Base-by-base conservation (phyloP, 2,888 invertebrate species). In the Thysanoteuthis rhombus region DNA sequence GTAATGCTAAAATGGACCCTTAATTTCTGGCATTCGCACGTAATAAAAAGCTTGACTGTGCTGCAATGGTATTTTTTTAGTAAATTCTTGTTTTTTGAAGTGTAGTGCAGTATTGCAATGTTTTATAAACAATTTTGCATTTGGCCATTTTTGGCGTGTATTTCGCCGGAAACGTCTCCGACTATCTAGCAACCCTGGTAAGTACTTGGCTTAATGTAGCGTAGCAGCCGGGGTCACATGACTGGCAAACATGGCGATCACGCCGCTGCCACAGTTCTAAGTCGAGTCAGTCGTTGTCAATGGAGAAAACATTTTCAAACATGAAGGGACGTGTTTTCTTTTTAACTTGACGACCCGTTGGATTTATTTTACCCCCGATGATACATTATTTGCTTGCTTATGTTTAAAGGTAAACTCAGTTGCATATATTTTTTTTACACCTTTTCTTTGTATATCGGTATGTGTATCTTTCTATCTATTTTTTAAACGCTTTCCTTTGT, bases 221-320 rank as follows among this genome's bases (percentile, higher is more conserved):
- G 75, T 75, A 75, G 75, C 75, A 75, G 75, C 75, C 75, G n/a
- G 75, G 75, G 75, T 75, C 75, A 75, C 75, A 75, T 75, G 75
- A 75, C 75, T 75, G n/a, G n/a, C 75, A 75, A 75, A 75, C 75
- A 75, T 75, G 75, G 75, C 75, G 75, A n/a, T 75, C n/a, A 75
- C n/a, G 75, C 75, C 75, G 75, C 75, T 36, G 75, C 75, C 36
- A 19, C n/a, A 75, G 75, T 75, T 75, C 36, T 75, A 12, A 75
- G 36, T 75, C 22, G 75, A n/a, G n/a, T n/a, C n/a, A n/a, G n/a
- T n/a, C n/a, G 75, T 75, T 36, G 52, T 52, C 52, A 52, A 25
- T 52, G 52, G 52, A 22, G 25, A 52, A 52, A 52, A 52, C 25
- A 25, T 52, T 52, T n/a, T 75, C n/a, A 75, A 75, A 75, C 75